These are phyloP conservation scores for Apantesis nais DNA, from an alignment of 2,888 invertebrate genomes.

Conservation along the genomic window DNA sequence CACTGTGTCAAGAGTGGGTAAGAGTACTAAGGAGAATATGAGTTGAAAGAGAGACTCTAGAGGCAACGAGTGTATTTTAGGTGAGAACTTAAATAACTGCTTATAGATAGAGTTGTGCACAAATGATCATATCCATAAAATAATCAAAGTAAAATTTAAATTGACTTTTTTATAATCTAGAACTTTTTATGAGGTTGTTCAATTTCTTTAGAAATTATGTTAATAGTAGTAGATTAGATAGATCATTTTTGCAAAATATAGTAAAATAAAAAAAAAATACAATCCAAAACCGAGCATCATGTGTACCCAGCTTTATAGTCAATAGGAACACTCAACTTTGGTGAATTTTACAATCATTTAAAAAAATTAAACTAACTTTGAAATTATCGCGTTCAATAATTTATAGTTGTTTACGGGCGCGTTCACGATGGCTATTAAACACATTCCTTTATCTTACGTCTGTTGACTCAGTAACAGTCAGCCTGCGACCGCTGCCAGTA, in stretches of 20 bases:
- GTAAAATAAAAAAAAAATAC: neutral
- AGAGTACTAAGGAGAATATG: neutral
- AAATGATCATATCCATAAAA: neutral
- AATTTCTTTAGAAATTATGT: neutral
- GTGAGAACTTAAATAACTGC: neutral
- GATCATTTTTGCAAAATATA: neutral
- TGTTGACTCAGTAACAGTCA: too few relatives aligned
- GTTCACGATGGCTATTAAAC: too few relatives aligned
- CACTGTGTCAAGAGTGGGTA: neutral
- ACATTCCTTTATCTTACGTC: too few relatives aligned
- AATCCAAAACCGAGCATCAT: slow-evolving; percentile 13
- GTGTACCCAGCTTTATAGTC: slow-evolving; percentile 26
- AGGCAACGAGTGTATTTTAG: neutral
- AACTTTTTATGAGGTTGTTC: neutral
- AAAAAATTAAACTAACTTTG: neutral
- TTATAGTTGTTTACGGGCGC: too few relatives aligned
- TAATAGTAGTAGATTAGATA: neutral
- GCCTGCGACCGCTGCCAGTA: too few relatives aligned
- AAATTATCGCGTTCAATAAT: too few relatives aligned
- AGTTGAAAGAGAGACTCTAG: neutral
- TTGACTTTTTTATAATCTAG: neutral
- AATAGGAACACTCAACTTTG: slow-evolving; percentile 39
- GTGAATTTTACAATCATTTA: slow-evolving; percentile 18
- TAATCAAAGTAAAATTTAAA: neutral
- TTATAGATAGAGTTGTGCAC: neutral